A percentile compares a stretch with the other conserved stretches of the same genome.
Conservation (phyloP, 2,888 invertebrate species). For the Ichneumoninae sp. region DNA sequence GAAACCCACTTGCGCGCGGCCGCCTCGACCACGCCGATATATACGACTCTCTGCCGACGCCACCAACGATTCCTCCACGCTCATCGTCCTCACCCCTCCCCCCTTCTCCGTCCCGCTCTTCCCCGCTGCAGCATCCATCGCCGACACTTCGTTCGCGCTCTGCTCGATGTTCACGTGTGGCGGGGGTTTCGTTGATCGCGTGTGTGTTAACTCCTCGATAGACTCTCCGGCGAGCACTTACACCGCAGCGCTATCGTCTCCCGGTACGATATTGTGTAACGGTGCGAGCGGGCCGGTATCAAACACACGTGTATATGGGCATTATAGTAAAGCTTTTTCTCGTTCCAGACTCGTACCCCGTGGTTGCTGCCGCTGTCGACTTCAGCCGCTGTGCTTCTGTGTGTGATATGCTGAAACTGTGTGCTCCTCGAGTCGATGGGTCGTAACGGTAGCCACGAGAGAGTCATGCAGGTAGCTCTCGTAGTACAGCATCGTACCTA, state of each 20-base stretch:
- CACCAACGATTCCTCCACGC: slow-evolving; percentile 54
- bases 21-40: slow-evolving; percentile 54
- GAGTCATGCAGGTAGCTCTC: slow-evolving; percentile 55
- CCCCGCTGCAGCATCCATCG: slow-evolving; percentile 15
- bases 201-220: slow-evolving; percentile 12
- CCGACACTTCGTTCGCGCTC: slow-evolving; percentile 20
- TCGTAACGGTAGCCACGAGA: slow-evolving; percentile 62
- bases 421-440: slow-evolving; percentile 51
- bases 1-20: slow-evolving; percentile 70
- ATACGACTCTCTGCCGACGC: slow-evolving; percentile 51
- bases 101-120: slow-evolving; percentile 22
- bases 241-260: slow-evolving; percentile 14
- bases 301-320: slow-evolving; percentile 42
- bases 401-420: slow-evolving; percentile 12
- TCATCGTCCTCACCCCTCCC: slow-evolving; percentile 49
- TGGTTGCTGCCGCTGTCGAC: slow-evolving; percentile 4
- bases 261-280: slow-evolving; percentile 59
- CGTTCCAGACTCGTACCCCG: slow-evolving; percentile 27
- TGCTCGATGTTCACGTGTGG: slow-evolving; percentile 12
- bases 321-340: slow-evolving; percentile 41
- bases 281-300: slow-evolving; percentile 50
- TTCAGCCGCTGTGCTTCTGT: slow-evolving; percentile 15
- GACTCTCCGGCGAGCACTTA: slow-evolving; percentile 4
- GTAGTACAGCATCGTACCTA: neutral
- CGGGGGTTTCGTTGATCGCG: slow-evolving; percentile 20